Conservation (phyloP, 1,140 invertebrate genomes). For the Drosophila pectinifera region DNA sequence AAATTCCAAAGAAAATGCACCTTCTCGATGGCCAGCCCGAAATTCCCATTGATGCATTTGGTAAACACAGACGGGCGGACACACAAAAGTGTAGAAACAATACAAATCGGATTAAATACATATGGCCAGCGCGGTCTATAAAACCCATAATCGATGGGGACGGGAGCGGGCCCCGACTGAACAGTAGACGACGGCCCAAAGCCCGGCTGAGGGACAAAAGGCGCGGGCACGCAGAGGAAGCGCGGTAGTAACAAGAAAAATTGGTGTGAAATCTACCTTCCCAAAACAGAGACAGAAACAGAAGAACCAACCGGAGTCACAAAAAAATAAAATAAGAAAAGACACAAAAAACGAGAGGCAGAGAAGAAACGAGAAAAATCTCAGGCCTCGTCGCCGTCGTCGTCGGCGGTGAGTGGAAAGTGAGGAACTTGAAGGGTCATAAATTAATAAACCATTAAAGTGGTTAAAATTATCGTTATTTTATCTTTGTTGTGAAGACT, state of each 20-base stretch:
- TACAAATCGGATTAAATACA: conserved; percentile 84
- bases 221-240: conserved; percentile 38
- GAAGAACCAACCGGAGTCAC: conserved; percentile 36
- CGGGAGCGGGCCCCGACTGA: conserved; percentile 50
- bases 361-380: conserved; percentile 61
- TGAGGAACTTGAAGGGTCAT: conserved; percentile 85
- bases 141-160: conserved; percentile 78
- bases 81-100: conserved; percentile 80
- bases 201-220: background rate
- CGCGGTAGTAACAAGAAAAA: conserved; percentile 70
- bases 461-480: conserved; percentile 85
- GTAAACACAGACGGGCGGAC: conserved; percentile 41
- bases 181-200: conserved; percentile 46
- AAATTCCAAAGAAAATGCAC: conserved; percentile 81
- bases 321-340: conserved; percentile 10
- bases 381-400: conserved; percentile 42
- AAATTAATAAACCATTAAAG: conserved; percentile 85
- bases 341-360: conserved; percentile 29
- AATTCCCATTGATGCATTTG: conserved; percentile 72
- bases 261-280: conserved; percentile 77
- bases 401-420: conserved; percentile 76
- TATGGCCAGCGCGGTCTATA: conserved; percentile 65
- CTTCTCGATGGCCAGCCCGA: conserved; percentile 41
- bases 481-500: conserved; percentile 84
- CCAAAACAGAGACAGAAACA: conserved; percentile 23